Evolutionary conservation across 2,113 vertebrate species (phyloP).

Genomic region (Lampris megalopsis): DNA sequence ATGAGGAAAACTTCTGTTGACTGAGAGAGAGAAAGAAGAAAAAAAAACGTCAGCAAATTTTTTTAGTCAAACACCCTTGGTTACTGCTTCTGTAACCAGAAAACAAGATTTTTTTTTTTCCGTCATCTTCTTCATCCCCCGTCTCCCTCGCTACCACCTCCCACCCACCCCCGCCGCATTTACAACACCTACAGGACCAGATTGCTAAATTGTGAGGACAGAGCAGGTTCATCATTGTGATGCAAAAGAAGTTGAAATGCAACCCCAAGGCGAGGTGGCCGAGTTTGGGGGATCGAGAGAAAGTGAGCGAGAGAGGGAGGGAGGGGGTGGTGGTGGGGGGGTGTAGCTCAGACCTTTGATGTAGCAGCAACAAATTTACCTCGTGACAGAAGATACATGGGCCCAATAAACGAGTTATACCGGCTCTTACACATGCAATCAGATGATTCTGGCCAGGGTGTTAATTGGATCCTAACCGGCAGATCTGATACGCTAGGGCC

Average conservation of each 20-base stretch:
- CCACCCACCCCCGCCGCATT: slow-evolving; percentile 60
- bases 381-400: slow-evolving; percentile 98
- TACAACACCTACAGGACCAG: slow-evolving; percentile 88
- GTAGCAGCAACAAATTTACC: slow-evolving; percentile 98
- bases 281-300: slow-evolving; percentile 75
- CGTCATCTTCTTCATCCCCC: neutral
- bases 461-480: slow-evolving; percentile 99
- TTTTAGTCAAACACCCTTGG: slow-evolving; percentile 79
- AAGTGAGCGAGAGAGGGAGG: slow-evolving; percentile 61
- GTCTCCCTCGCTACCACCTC: slow-evolving; percentile 20
- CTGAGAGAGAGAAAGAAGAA: slow-evolving; percentile 57
- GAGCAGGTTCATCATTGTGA: slow-evolving; percentile 88
- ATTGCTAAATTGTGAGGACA: slow-evolving; percentile 92
- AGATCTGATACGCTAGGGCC: slow-evolving; percentile 97
- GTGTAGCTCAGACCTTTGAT: slow-evolving; percentile 90
- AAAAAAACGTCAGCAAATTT: slow-evolving; percentile 78
- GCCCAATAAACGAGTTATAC: slow-evolving; percentile 98
- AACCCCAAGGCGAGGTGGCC: slow-evolving; percentile 87
- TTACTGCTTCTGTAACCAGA: slow-evolving; percentile 85
- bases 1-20: slow-evolving; percentile 82
- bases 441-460: slow-evolving; percentile 99
- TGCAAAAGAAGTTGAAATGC: slow-evolving; percentile 93
- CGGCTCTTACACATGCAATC: slow-evolving; percentile 95
- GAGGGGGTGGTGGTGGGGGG: slow-evolving; percentile 72
- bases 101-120: slow-evolving; percentile 86